These are phyloP conservation scores for Spilarctia lutea DNA, from an alignment of 2,888 invertebrate species.

Conservation along the genomic window DNA sequence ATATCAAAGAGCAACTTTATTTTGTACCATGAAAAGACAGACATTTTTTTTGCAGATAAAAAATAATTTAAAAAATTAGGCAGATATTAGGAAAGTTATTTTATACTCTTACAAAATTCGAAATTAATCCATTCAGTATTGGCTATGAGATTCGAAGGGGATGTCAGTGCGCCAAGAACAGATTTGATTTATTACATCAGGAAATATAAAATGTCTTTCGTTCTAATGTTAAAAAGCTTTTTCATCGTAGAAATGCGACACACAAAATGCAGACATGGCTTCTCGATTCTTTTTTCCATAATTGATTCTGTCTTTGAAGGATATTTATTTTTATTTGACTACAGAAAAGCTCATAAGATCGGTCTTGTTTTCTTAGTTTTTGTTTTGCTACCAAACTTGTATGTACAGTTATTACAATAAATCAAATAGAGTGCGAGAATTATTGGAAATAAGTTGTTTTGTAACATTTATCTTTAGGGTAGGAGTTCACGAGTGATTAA, in stretches of 20 bases:
- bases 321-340: conserved; percentile 49
- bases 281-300: conserved; percentile 55
- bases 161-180: conserved; percentile 54
- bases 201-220: conserved; percentile 59
- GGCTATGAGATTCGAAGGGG: conserved; percentile 49
- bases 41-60: background rate
- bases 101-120: conserved; percentile 36
- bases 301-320: conserved; percentile 54
- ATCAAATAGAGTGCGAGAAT: conserved; percentile 54
- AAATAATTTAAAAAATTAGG: background rate
- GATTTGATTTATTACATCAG: conserved; percentile 65
- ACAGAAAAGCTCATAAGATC: conserved; percentile 35
- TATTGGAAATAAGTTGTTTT: conserved; percentile 49
- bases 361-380: conserved; percentile 49
- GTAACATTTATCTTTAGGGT: conserved; percentile 34
- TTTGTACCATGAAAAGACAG: too few species aligned
- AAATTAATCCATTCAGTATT: conserved; percentile 55
- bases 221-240: conserved; percentile 58
- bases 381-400: conserved; percentile 46
- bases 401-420: conserved; percentile 47
- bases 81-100: conserved; percentile 15
- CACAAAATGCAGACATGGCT: conserved; percentile 58
- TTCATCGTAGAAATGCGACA: conserved; percentile 55
- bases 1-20: too few species aligned
- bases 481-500: background rate